Evolutionary conservation across 2,888 invertebrate genomes (phyloP), one percentile per base, ranked within the genome.

Genomic region (Stenodera caucasica): DNA sequence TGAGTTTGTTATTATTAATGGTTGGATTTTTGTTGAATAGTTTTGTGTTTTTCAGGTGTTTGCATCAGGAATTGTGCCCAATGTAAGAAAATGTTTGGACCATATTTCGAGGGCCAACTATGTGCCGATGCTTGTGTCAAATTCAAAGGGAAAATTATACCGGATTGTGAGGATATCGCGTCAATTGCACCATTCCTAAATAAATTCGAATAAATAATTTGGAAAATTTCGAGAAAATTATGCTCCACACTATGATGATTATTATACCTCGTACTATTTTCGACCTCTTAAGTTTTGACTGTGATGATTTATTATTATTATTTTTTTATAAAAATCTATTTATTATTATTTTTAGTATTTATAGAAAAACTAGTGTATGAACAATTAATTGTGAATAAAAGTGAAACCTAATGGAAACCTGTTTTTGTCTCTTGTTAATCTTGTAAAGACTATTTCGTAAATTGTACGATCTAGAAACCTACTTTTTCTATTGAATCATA

Each of bases 51-150:
- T 76, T 49, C 61, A 79, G 90, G 90, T 67, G 84, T 90, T 55
- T 92, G 92, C 80, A 88, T 92, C 61, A 87, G 92, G 70, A 94
- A 94, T 81, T 94, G 94, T 77, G 93, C 92, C 0, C 93, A 92
- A 75, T 94, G 94, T 81, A 92, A 92, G 81, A 91, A 91, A 79
- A 92, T 93, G 89, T 89, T 91, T 67, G 94, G 92, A 0, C 86
- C 87, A 0, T 93, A 91, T 82, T 94, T 94, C 81, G 90, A 94
- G 74, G 94, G 93, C 0, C 89, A 91, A 53, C 85, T 90, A 0
- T 94, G 94, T 78, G 94, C 92, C 0, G 91, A 93, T 72, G 87
- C 90, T 67, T 94, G 94, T 78, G 84, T 94, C 69, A 90, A 91
- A 76, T 90, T 88, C 80, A 90, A 90, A 75, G 93, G 92, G 64